Evolutionary conservation across 2,888 invertebrate genomes (phyloP), one percentile per base, ranked within the genome.

Genomic region (Catocala nupta): DNA sequence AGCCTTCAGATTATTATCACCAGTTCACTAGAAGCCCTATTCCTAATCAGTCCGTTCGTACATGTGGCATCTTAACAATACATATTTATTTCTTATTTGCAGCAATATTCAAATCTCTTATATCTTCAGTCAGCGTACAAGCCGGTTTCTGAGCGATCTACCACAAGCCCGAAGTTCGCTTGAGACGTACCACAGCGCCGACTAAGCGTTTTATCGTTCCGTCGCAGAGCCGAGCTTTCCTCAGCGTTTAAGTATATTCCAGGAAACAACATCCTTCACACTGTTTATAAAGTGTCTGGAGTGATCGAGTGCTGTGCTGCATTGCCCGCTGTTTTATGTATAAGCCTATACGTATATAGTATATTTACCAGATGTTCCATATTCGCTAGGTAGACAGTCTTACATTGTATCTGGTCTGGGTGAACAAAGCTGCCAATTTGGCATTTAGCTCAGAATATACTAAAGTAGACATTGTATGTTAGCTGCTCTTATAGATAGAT

Each of bases 151-250:
- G 77, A 81, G 83, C 77, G 80, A 83, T 78, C 73, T 68, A 69
- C 81, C 81, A 77, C 84, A 86, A 86, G 79, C 81, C 77, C 71
- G 68, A 81, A 87, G 83, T 88, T 85, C 77, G 73, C 78, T 80
- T 70, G 73, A 82, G 85, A 81, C 81, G 85, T 81, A 82, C 85
- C 85, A 81, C 88, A 83, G 83, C 79, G 81, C 83, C 82, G 82
- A 89, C 88, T 93, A 92, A 93, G 93, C 92, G 89, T 90, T 93
- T 92, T 93, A 93, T 93, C 93, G 89, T 80, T 76, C 75, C 81
- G 80, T 78, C 73, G 80, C 93, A 93, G 90, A 78, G 80, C 82
- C 82, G 79, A 78, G 82, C 78, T 82, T 82, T 76, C 66, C 75
- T 78, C 71, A 72, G 76, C 78, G 81, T 82, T 83, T 76, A 76